These are phyloP conservation scores for Corythoichthys intestinalis DNA, from an alignment of 2,113 vertebrate genomes.

Conservation along the genomic window DNA sequence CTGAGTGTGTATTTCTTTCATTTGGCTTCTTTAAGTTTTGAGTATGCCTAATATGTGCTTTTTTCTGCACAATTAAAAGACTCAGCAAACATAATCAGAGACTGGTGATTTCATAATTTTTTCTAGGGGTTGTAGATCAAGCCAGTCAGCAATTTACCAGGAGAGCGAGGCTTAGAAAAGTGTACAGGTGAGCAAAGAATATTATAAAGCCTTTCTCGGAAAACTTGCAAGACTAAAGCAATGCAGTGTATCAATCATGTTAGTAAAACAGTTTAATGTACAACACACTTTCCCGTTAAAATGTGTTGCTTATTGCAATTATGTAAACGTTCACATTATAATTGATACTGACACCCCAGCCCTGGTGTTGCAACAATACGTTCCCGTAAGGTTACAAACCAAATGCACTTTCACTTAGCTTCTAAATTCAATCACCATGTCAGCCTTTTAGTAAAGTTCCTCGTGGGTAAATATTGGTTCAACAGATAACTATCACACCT, in stretches of 20 bases:
- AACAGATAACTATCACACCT: constrained; percentile 15
- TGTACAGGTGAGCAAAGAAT: background rate
- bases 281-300: no score
- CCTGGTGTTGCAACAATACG: no score
- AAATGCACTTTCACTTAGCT: background rate
- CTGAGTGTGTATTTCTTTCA: no score
- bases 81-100: no score
- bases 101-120: no score
- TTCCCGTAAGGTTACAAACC: background rate
- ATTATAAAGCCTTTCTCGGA: background rate
- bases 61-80: no score
- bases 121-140: background rate
- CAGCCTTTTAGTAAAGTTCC: constrained; percentile 8
- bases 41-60: no score
- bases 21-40: no score
- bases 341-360: no score
- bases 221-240: background rate
- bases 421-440: background rate
- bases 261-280: no score
- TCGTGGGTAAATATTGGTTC: background rate
- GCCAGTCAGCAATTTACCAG: constrained; percentile 19
- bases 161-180: constrained; percentile 37
- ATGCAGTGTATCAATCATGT: background rate
- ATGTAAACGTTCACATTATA: no score
- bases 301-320: no score